Base-by-base conservation (phyloP, 2,888 invertebrate species). In the Alentia gelatinosa region DNA sequence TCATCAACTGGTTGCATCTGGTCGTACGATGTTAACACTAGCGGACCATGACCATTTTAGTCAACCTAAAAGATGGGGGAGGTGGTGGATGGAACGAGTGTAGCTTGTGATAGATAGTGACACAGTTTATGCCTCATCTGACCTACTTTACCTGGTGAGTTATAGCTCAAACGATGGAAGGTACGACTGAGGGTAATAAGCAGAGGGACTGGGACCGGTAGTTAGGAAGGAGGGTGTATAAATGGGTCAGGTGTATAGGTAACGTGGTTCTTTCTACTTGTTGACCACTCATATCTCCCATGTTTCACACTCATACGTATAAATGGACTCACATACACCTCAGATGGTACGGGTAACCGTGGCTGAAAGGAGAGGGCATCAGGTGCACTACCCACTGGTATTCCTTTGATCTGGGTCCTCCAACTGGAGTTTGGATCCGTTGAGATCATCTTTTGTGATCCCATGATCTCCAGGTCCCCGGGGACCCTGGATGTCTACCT, bases 1-100 rank as follows among this genome's bases (percentile, higher is more conserved):
- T 39, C 83, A 40, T 83, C 83, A 35, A 83, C 39, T 83, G 39
- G 37, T 83, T 40, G 40, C n/a, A 39, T 83, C 83, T 83, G 83
- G 83, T 83, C n/a, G 26, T 68, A 3, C 30, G 68, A 30, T 68
- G 68, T 68, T 26, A 12, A 12, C 26, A 30, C 33, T 30, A n/a
- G n/a, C n/a, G 30, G 68, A 68, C n/a, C 68, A 15, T 68, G 68
- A 15, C 63, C 30, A 30, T 68, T 26, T n/a, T 68, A 26, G 68
- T 68, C 0, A 68, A 5, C 4, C 23, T 1, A 30, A 26, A 30
- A 68, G 68, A 68, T 68, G 3, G n/a, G 26, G 68, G 30, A 26
- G 68, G 26, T 12, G 68, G 26, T 12, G 68, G 30, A 30, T 26
- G 68, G 68, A 9, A 3, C 0, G 68, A 15, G 68, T n/a, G 12